A percentile compares a stretch with the other conserved stretches of the same genome.
Conservation (phyloP, 1,140 invertebrate genomes). For the Drosophila rufa region DNA sequence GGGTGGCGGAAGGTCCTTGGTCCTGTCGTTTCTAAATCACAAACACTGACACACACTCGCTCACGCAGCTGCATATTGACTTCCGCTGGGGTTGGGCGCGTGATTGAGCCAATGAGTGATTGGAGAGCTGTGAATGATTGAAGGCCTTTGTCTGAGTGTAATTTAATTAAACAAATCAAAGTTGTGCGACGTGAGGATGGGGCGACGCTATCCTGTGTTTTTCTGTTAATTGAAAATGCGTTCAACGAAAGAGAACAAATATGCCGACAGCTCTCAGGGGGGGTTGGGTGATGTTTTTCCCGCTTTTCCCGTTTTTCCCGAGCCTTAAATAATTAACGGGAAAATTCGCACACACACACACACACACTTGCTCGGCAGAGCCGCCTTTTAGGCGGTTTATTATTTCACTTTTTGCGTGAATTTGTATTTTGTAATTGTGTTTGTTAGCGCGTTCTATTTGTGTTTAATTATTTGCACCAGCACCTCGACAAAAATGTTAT, state of each 20-base stretch:
- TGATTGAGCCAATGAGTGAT: conserved; percentile 82
- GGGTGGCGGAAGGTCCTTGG: neutral
- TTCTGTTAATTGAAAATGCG: conserved; percentile 79
- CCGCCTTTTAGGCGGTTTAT: conserved; percentile 50
- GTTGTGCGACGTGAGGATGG: conserved; percentile 23
- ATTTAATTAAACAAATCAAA: conserved; percentile 83
- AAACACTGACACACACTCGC: conserved; percentile 31
- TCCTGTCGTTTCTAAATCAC: conserved; percentile 42
- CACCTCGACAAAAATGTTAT: conserved; percentile 46
- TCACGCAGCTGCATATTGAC: conserved; percentile 51
- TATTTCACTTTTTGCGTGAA: conserved; percentile 38
- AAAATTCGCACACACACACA: conserved; percentile 41
- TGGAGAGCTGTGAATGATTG: conserved; percentile 81
- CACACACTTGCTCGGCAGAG: conserved; percentile 4
- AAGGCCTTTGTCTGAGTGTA: conserved; percentile 81
- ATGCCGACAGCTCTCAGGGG: conserved; percentile 30
- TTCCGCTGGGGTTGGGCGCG: conserved; percentile 67
- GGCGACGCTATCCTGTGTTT: conserved; percentile 35
- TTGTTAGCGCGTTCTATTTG: conserved; percentile 41
- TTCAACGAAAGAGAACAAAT: conserved; percentile 68
- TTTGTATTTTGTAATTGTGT: conserved; percentile 55
- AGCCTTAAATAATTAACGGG: conserved; percentile 72
- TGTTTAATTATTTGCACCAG: conserved; percentile 56
- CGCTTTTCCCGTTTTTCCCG: conserved; percentile 15
- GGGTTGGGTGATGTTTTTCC: neutral